Evolutionary conservation across 2,888 invertebrate species (phyloP).

Genomic region (Acanthosepion esculentum): DNA sequence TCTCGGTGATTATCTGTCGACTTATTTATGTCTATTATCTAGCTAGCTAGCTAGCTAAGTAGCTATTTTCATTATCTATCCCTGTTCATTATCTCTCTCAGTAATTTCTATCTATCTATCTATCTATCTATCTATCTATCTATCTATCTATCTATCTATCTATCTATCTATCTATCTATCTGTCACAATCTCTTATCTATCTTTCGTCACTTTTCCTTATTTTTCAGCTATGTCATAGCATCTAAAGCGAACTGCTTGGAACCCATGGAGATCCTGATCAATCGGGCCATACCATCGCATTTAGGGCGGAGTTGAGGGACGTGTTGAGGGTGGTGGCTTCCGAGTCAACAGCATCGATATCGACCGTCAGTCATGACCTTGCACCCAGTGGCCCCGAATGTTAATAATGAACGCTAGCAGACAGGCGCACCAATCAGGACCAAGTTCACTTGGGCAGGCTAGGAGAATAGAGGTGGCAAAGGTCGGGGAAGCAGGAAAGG

Average conservation of each 20-base stretch:
- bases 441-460: background rate
- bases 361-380: background rate
- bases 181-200: too few species aligned
- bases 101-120: too few species aligned
- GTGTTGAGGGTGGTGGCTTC: background rate
- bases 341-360: background rate
- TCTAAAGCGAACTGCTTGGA: too few species aligned
- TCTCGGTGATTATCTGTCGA: too few species aligned
- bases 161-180: too few species aligned
- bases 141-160: too few species aligned
- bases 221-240: background rate
- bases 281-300: background rate
- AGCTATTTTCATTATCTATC: too few species aligned
- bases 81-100: too few species aligned
- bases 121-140: too few species aligned
- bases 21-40: too few species aligned
- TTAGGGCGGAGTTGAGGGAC: background rate
- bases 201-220: too few species aligned
- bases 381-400: background rate
- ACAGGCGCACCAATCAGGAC: background rate
- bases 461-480: background rate
- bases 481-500: background rate
- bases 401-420: background rate
- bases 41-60: too few species aligned
- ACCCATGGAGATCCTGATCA: background rate